Percentiles rank a stretch among this genome's conserved stretches.
Evolutionary conservation across 2,888 invertebrate genomes (phyloP).

Genomic region (Ophion ventricosus): DNA sequence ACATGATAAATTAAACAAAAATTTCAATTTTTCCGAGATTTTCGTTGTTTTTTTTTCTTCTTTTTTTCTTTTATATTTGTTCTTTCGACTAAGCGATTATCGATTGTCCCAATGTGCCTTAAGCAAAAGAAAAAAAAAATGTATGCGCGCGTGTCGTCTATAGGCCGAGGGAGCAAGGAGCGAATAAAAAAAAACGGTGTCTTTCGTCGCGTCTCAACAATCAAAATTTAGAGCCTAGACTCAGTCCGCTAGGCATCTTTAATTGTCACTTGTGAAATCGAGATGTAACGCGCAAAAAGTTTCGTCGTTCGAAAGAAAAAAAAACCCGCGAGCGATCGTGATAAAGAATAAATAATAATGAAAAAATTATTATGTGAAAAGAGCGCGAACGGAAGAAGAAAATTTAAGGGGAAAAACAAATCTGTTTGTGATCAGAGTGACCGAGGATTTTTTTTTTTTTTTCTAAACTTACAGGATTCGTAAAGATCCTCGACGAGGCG

Average conservation of each 20-base stretch:
- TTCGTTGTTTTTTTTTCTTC: conserved; percentile 15
- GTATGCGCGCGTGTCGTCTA: not conserved
- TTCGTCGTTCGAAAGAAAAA: conserved; percentile 14
- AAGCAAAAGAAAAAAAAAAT: not conserved
- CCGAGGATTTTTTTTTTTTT: conserved; percentile 33
- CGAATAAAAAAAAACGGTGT: conserved; percentile 3
- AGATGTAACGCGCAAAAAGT: conserved; percentile 39
- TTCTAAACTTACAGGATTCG: conserved; percentile 22
- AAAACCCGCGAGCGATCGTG: conserved; percentile 33
- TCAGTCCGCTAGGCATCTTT: conserved; percentile 74
- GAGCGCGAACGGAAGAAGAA: conserved; percentile 1
- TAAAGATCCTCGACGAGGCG: conserved; percentile 42
- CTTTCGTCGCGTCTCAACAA: conserved; percentile 65
- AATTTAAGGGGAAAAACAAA: conserved; percentile 17
- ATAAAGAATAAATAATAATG: conserved; percentile 6
- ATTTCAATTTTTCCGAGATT: conserved; percentile 3
- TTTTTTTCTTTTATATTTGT: conserved; percentile 29
- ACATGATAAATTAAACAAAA: conserved; percentile 9
- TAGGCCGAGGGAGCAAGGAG: not conserved
- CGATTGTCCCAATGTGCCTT: conserved; percentile 64
- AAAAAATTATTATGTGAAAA: conserved; percentile 21
- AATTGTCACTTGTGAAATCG: conserved; percentile 69
- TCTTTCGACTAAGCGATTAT: conserved; percentile 46
- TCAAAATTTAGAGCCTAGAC: conserved; percentile 78
- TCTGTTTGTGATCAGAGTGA: conserved; percentile 18